Evolutionary conservation across 2,888 invertebrate species (phyloP).

Genomic region (Scelioninae gen. 2): DNA sequence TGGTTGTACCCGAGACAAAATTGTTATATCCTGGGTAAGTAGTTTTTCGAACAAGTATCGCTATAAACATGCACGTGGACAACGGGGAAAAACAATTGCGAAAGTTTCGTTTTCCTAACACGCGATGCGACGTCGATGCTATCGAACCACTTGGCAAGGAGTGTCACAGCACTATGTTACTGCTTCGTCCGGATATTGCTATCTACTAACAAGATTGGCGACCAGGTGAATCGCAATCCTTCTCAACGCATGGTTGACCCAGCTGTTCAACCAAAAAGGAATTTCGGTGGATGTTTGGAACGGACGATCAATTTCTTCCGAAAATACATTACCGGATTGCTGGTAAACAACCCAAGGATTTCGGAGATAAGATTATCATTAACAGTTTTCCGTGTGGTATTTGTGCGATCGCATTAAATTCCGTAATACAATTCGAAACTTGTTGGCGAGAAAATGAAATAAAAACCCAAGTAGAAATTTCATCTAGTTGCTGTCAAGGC

Average conservation of each 20-base stretch:
- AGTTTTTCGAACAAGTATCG: too few relatives aligned
- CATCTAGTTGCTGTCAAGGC: too few relatives aligned
- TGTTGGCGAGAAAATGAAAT: too few relatives aligned
- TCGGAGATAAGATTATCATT: slow-evolving; percentile 14
- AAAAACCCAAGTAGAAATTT: too few relatives aligned
- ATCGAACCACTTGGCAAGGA: slow-evolving; percentile 30
- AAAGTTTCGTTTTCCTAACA: slow-evolving; percentile 3
- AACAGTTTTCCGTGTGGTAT: not conserved
- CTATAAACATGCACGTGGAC: too few relatives aligned
- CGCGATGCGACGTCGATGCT: slow-evolving; percentile 6
- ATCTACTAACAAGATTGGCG: slow-evolving; percentile 33
- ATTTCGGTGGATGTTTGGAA: slow-evolving; percentile 24
- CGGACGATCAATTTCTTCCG: slow-evolving; percentile 28
- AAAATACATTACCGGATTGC: slow-evolving; percentile 29
- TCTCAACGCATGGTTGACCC: slow-evolving; percentile 34
- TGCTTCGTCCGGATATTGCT: slow-evolving; percentile 23
- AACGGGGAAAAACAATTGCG: too few relatives aligned
- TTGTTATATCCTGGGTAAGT: too few relatives aligned
- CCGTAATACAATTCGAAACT: not conserved
- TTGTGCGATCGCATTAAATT: slow-evolving; percentile 4
- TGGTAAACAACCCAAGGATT: slow-evolving; percentile 22
- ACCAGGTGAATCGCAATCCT: slow-evolving; percentile 38
- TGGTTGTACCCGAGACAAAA: too few relatives aligned
- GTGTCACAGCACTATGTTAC: slow-evolving; percentile 17
- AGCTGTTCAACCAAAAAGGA: slow-evolving; percentile 50